Evolutionary conservation across 2,113 vertebrate species (phyloP).

Genomic region (Scytalopus superciliaris): DNA sequence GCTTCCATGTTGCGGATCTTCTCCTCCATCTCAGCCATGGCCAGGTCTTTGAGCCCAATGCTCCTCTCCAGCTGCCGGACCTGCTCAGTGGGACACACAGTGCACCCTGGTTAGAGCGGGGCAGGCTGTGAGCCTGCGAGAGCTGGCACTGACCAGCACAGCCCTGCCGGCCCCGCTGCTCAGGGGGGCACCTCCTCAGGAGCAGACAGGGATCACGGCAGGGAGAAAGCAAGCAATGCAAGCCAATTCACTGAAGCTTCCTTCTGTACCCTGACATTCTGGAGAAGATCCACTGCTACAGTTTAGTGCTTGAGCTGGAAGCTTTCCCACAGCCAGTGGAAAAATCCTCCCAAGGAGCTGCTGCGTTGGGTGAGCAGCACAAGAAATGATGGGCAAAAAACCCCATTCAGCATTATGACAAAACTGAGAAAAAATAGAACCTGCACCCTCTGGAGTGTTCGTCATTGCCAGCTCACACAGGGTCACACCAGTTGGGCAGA

Average conservation of each 20-base stretch:
- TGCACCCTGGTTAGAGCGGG: not conserved
- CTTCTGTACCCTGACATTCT: not conserved
- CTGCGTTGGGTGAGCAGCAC: not conserved
- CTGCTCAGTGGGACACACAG: conserved; percentile 53
- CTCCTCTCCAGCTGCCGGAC: conserved; percentile 88
- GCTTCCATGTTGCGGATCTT: conserved; percentile 81
- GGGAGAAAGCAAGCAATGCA: accelerated
- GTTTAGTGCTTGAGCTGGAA: not conserved
- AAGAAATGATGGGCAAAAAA: not conserved
- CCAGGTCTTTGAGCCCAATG: conserved; percentile 84
- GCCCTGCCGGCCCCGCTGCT: accelerated
- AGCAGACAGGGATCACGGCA: accelerated
- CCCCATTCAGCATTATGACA: not conserved
- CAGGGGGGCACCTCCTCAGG: not conserved
- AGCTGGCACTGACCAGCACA: not conserved
- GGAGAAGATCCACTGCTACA: not conserved
- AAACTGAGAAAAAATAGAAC: not conserved
- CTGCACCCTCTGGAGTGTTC: not conserved
- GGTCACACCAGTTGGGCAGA: accelerated
- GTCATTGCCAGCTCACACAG: not conserved
- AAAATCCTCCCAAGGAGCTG: not conserved
- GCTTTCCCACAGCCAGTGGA: not conserved
- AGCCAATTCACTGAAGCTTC: not conserved
- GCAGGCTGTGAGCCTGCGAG: not conserved
- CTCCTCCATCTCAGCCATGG: conserved; percentile 85